These are phyloP conservation scores for Ceratina japonica DNA, from an alignment of 1,140 invertebrate species.

Conservation along the genomic window DNA sequence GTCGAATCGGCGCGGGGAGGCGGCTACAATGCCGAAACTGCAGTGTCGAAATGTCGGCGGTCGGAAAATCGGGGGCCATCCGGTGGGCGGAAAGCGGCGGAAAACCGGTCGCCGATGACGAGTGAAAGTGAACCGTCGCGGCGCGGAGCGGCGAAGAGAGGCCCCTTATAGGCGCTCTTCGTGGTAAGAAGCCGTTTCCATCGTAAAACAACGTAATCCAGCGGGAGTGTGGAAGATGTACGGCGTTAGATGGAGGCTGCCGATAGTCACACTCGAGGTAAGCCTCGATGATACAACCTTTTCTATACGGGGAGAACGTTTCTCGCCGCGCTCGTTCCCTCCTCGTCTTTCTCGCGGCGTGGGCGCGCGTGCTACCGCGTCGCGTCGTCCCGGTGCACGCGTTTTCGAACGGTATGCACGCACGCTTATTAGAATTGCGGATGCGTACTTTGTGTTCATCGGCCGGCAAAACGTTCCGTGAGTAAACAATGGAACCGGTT, in stretches of 20 bases:
- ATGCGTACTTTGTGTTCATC: slow-evolving; percentile 74
- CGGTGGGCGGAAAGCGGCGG: slow-evolving; percentile 57
- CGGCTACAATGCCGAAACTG: slow-evolving; percentile 2
- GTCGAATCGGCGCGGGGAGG: not conserved
- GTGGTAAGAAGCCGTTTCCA: slow-evolving; percentile 68
- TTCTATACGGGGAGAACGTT: slow-evolving; percentile 17
- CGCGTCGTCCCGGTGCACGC: slow-evolving; percentile 15
- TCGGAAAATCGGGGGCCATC: slow-evolving; percentile 54
- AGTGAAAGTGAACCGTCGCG: slow-evolving; percentile 71
- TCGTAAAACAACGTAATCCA: slow-evolving; percentile 58
- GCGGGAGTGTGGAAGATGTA: slow-evolving; percentile 47
- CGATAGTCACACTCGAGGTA: slow-evolving; percentile 74
- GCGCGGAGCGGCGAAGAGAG: slow-evolving; percentile 12
- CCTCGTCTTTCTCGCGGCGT: too few species aligned
- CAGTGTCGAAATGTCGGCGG: slow-evolving; percentile 40
- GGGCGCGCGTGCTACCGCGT: slow-evolving; percentile 9
- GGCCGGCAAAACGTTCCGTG: slow-evolving; percentile 72
- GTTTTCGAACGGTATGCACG: slow-evolving; percentile 54
- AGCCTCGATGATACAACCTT: slow-evolving; percentile 69
- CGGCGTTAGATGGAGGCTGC: slow-evolving; percentile 62
- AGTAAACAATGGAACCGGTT: slow-evolving; percentile 68
- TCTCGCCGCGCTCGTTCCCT: not conserved
- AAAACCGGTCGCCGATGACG: slow-evolving; percentile 73
- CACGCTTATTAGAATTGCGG: slow-evolving; percentile 69
- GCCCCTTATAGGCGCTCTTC: slow-evolving; percentile 67